A percentile compares a stretch with the other conserved stretches of the same genome.
Evolutionary conservation across 2,113 vertebrate genomes (phyloP).

Genomic region (Scophthalmus maximus): DNA sequence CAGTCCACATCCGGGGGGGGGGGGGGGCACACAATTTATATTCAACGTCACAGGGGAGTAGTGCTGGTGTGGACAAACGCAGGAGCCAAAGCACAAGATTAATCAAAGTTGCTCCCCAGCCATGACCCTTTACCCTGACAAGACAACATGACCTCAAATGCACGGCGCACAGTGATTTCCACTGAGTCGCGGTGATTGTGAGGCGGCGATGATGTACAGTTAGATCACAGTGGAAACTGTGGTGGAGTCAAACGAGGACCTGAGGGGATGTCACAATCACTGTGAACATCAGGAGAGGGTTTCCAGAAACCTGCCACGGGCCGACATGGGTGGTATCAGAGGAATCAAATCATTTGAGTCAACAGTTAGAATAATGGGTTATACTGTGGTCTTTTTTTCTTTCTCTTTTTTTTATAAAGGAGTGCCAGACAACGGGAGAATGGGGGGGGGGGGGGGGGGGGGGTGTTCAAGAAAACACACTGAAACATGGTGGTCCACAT

Average conservation of each 20-base stretch:
- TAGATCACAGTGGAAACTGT: slow-evolving; percentile 63
- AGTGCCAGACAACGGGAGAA: background rate
- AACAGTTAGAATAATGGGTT: slow-evolving; percentile 26
- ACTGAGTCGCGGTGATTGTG: slow-evolving; percentile 26
- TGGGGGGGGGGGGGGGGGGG: background rate
- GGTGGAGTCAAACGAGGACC: slow-evolving; percentile 31
- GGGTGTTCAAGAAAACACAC: background rate
- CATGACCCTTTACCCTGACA: slow-evolving; percentile 25
- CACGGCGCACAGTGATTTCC: slow-evolving; percentile 30
- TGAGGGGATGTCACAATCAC: slow-evolving; percentile 28
- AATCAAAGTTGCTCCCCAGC: slow-evolving; percentile 26
- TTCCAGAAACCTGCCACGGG: slow-evolving; percentile 32
- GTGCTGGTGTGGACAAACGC: slow-evolving; percentile 37
- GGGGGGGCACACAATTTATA: slow-evolving; percentile 26
- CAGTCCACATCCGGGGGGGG: slow-evolving; percentile 41
- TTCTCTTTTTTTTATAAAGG: slow-evolving; percentile 38
- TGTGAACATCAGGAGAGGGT: slow-evolving; percentile 13
- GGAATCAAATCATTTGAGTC: slow-evolving; percentile 18
- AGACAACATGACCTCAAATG: slow-evolving; percentile 53
- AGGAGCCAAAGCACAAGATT: slow-evolving; percentile 32
- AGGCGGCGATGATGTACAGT: slow-evolving; percentile 18
- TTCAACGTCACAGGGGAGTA: slow-evolving; percentile 33
- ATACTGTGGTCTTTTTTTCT: slow-evolving; percentile 22
- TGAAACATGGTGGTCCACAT: slow-evolving; percentile 13
- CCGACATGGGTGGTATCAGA: slow-evolving; percentile 33